Percentiles rank a stretch among this genome's conserved stretches.
These are phyloP conservation scores for Actenoides lindsayi DNA, from an alignment of 2,113 vertebrate genomes.

Conservation along the genomic window DNA sequence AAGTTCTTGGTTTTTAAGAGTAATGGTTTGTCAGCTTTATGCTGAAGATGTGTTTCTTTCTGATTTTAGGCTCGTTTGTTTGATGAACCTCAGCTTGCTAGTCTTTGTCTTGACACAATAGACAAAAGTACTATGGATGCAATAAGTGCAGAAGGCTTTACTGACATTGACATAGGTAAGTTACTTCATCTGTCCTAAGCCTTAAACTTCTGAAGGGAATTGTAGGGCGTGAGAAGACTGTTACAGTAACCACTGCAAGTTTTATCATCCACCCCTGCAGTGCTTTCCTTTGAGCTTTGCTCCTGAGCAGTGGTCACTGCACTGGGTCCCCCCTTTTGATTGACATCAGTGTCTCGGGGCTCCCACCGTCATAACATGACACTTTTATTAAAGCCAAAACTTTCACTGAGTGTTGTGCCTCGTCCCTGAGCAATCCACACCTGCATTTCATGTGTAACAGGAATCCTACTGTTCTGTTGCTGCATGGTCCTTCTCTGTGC, in stretches of 20 bases:
- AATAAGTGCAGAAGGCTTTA: conserved; percentile 92
- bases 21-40: neutral
- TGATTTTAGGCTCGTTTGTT: conserved; percentile 87
- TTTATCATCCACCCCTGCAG: neutral
- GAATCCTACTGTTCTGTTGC: neutral
- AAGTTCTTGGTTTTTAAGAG: neutral
- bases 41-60: neutral
- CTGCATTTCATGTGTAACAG: neutral
- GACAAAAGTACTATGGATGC: conserved; percentile 94
- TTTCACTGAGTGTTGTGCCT: neutral
- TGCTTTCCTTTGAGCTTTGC: neutral
- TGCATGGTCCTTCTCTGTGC: neutral
- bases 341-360: rapidly evolving
- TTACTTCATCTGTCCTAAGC: neutral
- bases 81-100: conserved; percentile 93
- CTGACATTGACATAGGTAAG: conserved; percentile 91
- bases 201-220: neutral
- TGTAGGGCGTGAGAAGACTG: rapidly evolving
- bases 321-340: rapidly evolving
- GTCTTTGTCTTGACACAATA: conserved; percentile 92
- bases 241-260: neutral
- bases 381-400: neutral
- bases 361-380: neutral
- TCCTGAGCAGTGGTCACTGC: neutral
- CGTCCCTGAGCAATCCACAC: neutral